These are phyloP conservation scores for Hemiscyllium ocellatum DNA, from an alignment of 2,113 vertebrate species.

Conservation along the genomic window DNA sequence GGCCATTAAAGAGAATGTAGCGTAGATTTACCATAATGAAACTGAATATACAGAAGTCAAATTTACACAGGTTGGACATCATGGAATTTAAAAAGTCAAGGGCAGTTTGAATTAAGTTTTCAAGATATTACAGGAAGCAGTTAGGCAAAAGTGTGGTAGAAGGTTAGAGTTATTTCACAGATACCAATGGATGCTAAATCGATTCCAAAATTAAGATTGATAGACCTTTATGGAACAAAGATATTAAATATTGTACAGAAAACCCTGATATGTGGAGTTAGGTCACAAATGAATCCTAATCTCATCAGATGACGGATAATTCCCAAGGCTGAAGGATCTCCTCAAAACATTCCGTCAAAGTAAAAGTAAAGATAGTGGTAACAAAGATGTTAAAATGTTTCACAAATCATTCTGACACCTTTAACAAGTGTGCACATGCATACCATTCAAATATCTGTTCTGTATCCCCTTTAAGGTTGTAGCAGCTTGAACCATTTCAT, in stretches of 20 bases:
- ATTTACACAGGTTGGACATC: no score
- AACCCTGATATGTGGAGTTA: no score
- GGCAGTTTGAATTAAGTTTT: no score
- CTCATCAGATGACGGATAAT: background rate
- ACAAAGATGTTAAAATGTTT: background rate
- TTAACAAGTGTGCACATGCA: background rate
- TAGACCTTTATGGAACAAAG: background rate
- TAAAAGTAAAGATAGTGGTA: background rate
- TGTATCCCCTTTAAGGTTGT: background rate
- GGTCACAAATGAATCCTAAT: background rate
- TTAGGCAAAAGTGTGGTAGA: no score
- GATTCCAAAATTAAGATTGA: background rate
- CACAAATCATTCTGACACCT: background rate
- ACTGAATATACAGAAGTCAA: no score
- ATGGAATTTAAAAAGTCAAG: no score
- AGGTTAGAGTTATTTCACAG: no score
- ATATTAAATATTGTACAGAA: background rate
- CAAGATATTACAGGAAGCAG: no score
- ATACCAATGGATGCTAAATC: background rate
- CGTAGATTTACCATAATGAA: no score
- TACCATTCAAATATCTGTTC: background rate
- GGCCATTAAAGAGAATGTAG: no score
- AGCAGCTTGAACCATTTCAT: background rate
- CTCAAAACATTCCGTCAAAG: background rate
- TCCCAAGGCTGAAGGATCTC: background rate